Percentiles rank a stretch among this genome's conserved stretches.
Conservation (phyloP, 2,113 vertebrate species). For the Calypte anna region DNA sequence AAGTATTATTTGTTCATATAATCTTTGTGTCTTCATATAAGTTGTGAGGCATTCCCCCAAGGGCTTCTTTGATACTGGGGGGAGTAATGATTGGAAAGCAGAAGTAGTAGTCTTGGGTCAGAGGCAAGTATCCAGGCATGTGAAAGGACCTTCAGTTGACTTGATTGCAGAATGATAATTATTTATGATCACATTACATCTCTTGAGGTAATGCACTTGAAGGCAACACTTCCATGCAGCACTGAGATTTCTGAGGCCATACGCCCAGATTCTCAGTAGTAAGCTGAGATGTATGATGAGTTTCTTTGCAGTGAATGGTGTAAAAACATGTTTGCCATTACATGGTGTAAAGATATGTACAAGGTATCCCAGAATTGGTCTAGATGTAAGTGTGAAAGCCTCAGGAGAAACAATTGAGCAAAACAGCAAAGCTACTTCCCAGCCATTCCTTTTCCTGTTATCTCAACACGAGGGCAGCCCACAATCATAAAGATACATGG, state of each 20-base stretch:
- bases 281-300: neutral
- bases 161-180: neutral
- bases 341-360: neutral
- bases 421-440: neutral
- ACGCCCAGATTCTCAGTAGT: fast-evolving
- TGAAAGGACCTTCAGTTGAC: neutral
- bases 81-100: neutral
- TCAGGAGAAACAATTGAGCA: fast-evolving
- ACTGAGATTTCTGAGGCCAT: neutral
- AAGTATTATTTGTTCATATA: neutral
- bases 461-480: neutral
- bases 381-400: neutral
- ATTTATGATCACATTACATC: neutral
- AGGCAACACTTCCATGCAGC: neutral
- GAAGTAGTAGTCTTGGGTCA: neutral
- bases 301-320: neutral
- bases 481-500: neutral
- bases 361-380: neutral
- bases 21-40: neutral
- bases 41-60: neutral
- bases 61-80: neutral
- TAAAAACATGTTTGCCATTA: neutral
- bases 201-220: neutral
- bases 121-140: neutral
- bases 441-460: neutral